phyloP scores from a whole-genome alignment of 2,888 invertebrate species.

The Latrodectus elegans region DNA sequence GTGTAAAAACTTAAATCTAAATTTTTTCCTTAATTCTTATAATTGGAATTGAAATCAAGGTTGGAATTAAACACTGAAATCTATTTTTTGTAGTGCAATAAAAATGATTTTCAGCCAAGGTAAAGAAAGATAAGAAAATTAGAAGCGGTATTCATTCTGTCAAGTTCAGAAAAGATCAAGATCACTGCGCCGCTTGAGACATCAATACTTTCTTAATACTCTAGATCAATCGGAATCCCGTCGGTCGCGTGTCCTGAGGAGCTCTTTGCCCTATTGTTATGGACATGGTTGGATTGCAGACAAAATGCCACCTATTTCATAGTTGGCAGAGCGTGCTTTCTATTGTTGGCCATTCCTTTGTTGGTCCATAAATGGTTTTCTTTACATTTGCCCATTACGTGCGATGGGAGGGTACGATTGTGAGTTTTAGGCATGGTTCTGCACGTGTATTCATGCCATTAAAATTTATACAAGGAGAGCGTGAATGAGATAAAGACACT shows the following conservation, averaged over 20 bases:
- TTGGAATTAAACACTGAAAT: background rate
- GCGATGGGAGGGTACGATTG: constrained; percentile 19
- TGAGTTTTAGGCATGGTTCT: constrained; percentile 1
- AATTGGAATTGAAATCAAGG: too few species aligned
- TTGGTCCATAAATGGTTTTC: constrained; percentile 48
- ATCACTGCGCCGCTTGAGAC: constrained; percentile 41
- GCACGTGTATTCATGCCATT: constrained; percentile 22
- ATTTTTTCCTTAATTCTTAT: too few species aligned
- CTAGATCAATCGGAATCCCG: constrained; percentile 16
- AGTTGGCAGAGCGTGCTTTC: constrained; percentile 52
- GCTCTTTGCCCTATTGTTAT: constrained; percentile 28
- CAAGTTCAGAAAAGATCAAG: too few species aligned
- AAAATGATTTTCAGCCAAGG: background rate
- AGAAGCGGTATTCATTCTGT: too few species aligned
- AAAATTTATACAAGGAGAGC: constrained; percentile 34
- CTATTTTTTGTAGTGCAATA: background rate
- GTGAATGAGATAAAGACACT: constrained; percentile 19
- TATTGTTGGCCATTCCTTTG: constrained; percentile 39
- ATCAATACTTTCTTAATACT: background rate
- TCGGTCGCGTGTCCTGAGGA: constrained; percentile 51
- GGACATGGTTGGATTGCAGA: constrained; percentile 53
- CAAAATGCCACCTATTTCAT: constrained; percentile 57
- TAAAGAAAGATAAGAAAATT: too few species aligned
- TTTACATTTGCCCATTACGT: constrained; percentile 25
- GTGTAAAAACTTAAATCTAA: too few species aligned